Percentiles rank a stretch among this genome's conserved stretches.
These are phyloP conservation scores for Tachuris rubrigastra DNA, from an alignment of 2,113 vertebrate species.

Conservation along the genomic window DNA sequence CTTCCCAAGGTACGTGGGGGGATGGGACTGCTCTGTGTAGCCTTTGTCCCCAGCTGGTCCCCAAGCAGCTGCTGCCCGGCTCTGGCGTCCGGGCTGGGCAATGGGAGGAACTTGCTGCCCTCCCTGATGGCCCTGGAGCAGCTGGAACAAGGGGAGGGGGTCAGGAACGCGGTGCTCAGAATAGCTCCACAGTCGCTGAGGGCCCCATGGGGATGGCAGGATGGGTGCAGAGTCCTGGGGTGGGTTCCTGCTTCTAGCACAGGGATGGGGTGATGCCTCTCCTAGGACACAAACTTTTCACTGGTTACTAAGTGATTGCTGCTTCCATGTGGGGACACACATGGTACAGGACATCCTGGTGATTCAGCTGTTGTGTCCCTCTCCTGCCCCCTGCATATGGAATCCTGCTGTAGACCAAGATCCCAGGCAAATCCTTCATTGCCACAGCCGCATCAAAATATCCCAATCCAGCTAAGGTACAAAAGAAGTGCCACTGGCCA, in stretches of 20 bases:
- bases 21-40: rapidly evolving
- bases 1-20: neutral
- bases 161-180: neutral
- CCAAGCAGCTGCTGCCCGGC: neutral
- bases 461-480: neutral
- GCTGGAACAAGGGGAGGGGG: neutral
- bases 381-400: neutral
- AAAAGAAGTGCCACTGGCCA: neutral
- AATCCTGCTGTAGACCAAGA: rapidly evolving
- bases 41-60: conserved; percentile 29
- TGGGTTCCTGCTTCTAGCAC: neutral
- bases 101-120: neutral
- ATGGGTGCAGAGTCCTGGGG: neutral
- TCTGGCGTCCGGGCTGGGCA: neutral
- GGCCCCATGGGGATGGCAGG: neutral
- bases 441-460: neutral
- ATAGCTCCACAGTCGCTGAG: neutral
- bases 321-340: neutral
- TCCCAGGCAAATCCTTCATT: neutral
- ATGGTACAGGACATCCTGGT: neutral
- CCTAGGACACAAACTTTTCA: rapidly evolving
- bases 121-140: neutral
- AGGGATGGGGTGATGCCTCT: neutral
- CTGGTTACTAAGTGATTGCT: neutral
- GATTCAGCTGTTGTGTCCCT: neutral